Evolutionary conservation across 2,797 vertebrate genomes (phyloP), one percentile per base, ranked within the genome.

Genomic region (Notoglanidium macrostoma): DNA sequence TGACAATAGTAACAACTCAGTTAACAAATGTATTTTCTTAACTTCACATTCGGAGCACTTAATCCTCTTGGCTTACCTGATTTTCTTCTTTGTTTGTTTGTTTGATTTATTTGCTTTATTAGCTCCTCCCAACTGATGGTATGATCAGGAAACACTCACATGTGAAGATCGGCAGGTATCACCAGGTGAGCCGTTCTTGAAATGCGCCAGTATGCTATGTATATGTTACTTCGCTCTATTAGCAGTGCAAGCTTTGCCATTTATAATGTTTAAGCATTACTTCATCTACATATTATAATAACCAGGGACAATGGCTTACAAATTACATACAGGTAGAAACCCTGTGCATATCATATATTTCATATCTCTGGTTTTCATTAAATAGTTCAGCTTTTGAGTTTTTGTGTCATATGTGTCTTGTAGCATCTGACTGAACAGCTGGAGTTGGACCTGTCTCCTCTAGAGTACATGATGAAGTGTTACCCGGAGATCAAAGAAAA

Each of bases 401-500:
- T 46, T 63, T 46, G 23, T 15, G 21, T 29, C 57, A 10, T 44
- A 2, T 46, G 23, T 63, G 79, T 81, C 2, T 57, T 29, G 35
- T 88, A 99, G 98, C 98, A 99, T 91, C 95, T 99, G 90, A 98
- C 98, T 54, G 98, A 99, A 91, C 98, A 99, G 89, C 93, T 99
- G 93, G 98, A 99, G 73, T 94, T 99, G 46, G 98, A 99, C 88
- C 95, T 99, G 70, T 99, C 98, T 1, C 98, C 98, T 2, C 84
- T 99, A 92, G 98, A 99, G 90, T 99, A 99, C 94, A 99, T 99
- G 98, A 96, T 99, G 97, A 99, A 99, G 88, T 99, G 98, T 93
- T 99, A 96, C 92, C 98, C 98, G 0, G 98, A 97, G 79, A 98
- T 99, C 94, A 99, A 99, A 91, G 98, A 99, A 91, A 99, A 98